Percentiles rank a stretch among this genome's conserved stretches.
Conservation (phyloP, 2,888 invertebrate species). For the Drosophila nr. perissopoda region DNA sequence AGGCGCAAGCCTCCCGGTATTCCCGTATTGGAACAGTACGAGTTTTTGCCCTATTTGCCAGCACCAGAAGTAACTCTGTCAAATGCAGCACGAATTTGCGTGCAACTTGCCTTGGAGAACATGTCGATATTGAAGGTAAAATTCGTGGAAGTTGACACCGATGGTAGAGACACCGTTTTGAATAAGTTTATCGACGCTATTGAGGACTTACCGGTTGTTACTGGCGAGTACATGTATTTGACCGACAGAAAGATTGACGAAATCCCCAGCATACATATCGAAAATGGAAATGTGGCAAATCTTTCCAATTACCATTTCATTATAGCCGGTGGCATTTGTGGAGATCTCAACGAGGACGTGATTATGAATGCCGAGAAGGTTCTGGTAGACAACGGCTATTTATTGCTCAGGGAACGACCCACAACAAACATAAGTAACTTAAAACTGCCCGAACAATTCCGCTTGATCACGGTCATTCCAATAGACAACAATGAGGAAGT, state of each 20-base stretch:
- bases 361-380: conserved; percentile 85
- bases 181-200: conserved; percentile 87
- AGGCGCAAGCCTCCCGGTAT: conserved; percentile 88
- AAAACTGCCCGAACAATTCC: conserved; percentile 71
- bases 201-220: conserved; percentile 89
- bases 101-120: conserved; percentile 92
- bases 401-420: conserved; percentile 87
- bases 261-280: conserved; percentile 86
- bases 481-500: conserved; percentile 78
- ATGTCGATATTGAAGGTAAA: conserved; percentile 87
- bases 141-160: conserved; percentile 87
- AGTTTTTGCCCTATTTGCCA: conserved; percentile 88
- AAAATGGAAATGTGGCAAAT: conserved; percentile 87
- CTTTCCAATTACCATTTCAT: conserved; percentile 82
- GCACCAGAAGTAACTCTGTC: conserved; percentile 71
- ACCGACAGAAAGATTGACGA: conserved; percentile 69
- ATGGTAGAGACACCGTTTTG: conserved; percentile 86
- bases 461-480: conserved; percentile 75
- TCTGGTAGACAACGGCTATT: conserved; percentile 87
- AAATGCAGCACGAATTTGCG: conserved; percentile 87
- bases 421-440: conserved; percentile 85
- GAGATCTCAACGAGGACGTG: conserved; percentile 64
- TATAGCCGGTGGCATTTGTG: conserved; percentile 69
- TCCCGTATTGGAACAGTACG: conserved; percentile 92
- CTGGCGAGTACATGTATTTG: conserved; percentile 88